Percentiles rank a stretch among this genome's conserved stretches.
These are phyloP conservation scores for Encarsia formosa DNA, from an alignment of 2,888 invertebrate genomes.

Conservation along the genomic window DNA sequence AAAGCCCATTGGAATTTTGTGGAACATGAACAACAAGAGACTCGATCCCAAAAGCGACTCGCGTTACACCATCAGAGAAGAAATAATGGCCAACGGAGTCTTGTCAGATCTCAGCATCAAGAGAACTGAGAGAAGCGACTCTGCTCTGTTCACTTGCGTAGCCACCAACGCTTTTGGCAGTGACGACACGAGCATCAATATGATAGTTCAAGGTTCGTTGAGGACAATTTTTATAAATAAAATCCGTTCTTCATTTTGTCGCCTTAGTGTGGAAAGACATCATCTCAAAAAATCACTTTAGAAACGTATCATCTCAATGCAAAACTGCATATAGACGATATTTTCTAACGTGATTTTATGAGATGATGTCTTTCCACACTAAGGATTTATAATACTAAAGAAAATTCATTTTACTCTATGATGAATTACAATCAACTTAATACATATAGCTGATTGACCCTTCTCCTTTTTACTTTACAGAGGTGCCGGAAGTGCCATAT, in stretches of 20 bases:
- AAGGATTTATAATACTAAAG: too few species aligned
- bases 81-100: slow-evolving; percentile 82
- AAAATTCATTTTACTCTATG: too few species aligned
- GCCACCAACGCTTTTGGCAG: slow-evolving; percentile 92
- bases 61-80: slow-evolving; percentile 80
- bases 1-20: slow-evolving; percentile 89
- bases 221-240: too few species aligned
- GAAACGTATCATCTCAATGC: too few species aligned
- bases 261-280: too few species aligned
- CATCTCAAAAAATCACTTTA: too few species aligned
- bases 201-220: slow-evolving; percentile 82
- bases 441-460: too few species aligned
- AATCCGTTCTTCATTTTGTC: too few species aligned
- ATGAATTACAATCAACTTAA: too few species aligned
- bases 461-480: slow-evolving; percentile 51
- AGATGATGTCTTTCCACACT: too few species aligned
- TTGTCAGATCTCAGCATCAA: slow-evolving; percentile 85
- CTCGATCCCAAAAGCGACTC: slow-evolving; percentile 86
- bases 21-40: slow-evolving; percentile 93
- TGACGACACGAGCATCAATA: slow-evolving; percentile 91
- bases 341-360: too few species aligned
- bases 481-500: slow-evolving; percentile 85
- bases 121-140: slow-evolving; percentile 82
- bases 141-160: slow-evolving; percentile 85
- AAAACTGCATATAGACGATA: too few species aligned